Conservation (phyloP, 1,140 invertebrate genomes). For the Coboldia fuscipes region DNA sequence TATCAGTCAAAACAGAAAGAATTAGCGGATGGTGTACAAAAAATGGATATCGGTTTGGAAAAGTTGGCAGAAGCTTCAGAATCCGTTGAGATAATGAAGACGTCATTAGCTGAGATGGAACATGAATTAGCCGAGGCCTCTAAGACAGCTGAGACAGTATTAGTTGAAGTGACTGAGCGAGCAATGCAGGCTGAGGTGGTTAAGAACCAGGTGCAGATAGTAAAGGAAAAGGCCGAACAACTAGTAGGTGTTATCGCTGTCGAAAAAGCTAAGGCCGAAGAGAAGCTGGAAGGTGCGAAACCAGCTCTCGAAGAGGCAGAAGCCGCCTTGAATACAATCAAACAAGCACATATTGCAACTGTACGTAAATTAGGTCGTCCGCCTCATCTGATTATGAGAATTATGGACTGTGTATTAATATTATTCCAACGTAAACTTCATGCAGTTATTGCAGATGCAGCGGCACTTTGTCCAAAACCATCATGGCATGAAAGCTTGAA, state of each 20-base stretch:
- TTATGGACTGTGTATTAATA: conserved; percentile 92
- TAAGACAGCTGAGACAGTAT: conserved; percentile 67
- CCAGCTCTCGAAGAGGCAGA: conserved; percentile 87
- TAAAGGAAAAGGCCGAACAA: conserved; percentile 85
- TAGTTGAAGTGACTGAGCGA: conserved; percentile 68
- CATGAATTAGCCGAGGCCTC: conserved; percentile 69
- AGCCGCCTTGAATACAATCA: conserved; percentile 87
- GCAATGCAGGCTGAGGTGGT: conserved; percentile 88
- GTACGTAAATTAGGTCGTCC: conserved; percentile 84
- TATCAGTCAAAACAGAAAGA: conserved; percentile 76
- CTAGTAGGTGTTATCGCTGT: conserved; percentile 76
- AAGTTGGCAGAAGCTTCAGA: conserved; percentile 87
- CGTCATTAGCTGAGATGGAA: conserved; percentile 85
- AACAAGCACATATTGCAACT: conserved; percentile 90
- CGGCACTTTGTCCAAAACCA: conserved; percentile 69
- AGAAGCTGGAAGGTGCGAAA: conserved; percentile 67
- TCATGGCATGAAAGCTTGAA: conserved; percentile 93
- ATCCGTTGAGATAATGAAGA: conserved; percentile 75
- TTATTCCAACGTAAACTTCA: conserved; percentile 77
- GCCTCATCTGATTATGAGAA: conserved; percentile 91
- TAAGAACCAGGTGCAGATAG: conserved; percentile 86
- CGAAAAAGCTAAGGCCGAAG: conserved; percentile 79
- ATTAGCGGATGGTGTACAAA: conserved; percentile 64
- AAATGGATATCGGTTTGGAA: conserved; percentile 85
- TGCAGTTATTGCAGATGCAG: conserved; percentile 55